Base-by-base conservation (phyloP, 2,113 vertebrate genomes). In the Tricholaema leucomelas region DNA sequence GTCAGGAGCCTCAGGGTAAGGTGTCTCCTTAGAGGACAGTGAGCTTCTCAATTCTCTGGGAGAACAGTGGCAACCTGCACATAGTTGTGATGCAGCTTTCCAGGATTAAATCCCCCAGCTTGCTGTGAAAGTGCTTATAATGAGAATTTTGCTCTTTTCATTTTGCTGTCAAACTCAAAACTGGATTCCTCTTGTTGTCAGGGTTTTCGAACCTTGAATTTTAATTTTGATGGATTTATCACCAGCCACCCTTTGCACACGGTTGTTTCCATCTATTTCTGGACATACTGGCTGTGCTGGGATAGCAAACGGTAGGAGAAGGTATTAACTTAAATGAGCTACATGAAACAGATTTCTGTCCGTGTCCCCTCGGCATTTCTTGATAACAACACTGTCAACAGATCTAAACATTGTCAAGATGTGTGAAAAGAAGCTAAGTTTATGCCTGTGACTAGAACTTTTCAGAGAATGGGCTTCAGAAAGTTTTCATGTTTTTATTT, bases 291-390 rank as follows among this genome's bases (percentile, higher is more conserved):
- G 36, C 88, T 95, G 74, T 93, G 90, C 78, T 92, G 86, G 93
- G 74, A 73, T 92, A 90, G 56, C 78, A 93, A 95, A 92, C 25
- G 0, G 86, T 90, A 94, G 70, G 73, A 90, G 74, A 96, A 95
- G 88, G 92, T 93, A 96, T 78, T 95, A 90, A 92, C 81, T 95
- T 93, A 90, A 88, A 93, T 95, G 94, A 95, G 94, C 90, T 95
- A 96, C 94, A 93, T 82, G 85, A 96, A 94, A 88, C 92, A 95
- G 92, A 96, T 96, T 96, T 96, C 92, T 96, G 92, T 96, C 91
- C 75, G 28, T 93, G 93, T 96, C 92, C 94, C 91, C 91, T 92
- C 23, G 60, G 87, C 92, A 93, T 92, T 96, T 95, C 92, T 96
- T 89, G 91, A 93, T 96, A 96, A 96, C 93, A 95, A 87, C 94